Conservation (phyloP, 2,888 invertebrate genomes). For the Neuroscelio doddi region DNA sequence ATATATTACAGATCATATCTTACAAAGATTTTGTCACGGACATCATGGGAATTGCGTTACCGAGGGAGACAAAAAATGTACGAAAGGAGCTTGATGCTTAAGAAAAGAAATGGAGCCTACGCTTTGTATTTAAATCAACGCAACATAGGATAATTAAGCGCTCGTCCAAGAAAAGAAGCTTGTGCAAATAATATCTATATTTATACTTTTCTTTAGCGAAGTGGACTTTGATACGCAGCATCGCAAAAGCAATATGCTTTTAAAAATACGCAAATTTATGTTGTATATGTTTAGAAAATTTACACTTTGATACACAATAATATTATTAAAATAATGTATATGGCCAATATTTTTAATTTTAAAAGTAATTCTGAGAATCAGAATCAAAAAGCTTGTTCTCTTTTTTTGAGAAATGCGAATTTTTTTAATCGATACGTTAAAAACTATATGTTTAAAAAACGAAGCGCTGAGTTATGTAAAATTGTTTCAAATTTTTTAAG, state of each 20-base stretch:
- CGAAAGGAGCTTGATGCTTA: background rate
- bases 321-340: too few species aligned
- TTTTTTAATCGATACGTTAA: too few species aligned
- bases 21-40: conserved; percentile 63
- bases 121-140: background rate
- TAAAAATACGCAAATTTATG: conserved; percentile 10
- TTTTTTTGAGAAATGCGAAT: too few species aligned
- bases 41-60: conserved; percentile 58
- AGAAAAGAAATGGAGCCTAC: conserved; percentile 5
- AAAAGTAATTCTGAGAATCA: too few species aligned
- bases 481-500: too few species aligned
- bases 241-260: conserved; percentile 11
- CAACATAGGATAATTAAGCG: background rate
- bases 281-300: too few species aligned
- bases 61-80: conserved; percentile 46
- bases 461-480: too few species aligned
- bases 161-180: background rate
- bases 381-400: too few species aligned
- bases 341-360: too few species aligned
- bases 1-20: conserved; percentile 66
- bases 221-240: conserved; percentile 1
- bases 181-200: background rate
- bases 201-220: conserved; percentile 10
- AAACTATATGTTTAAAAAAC: too few species aligned
- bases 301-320: too few species aligned